Evolutionary conservation across 2,113 vertebrate species (phyloP).

Genomic region (Ivindomyrus marchei): DNA sequence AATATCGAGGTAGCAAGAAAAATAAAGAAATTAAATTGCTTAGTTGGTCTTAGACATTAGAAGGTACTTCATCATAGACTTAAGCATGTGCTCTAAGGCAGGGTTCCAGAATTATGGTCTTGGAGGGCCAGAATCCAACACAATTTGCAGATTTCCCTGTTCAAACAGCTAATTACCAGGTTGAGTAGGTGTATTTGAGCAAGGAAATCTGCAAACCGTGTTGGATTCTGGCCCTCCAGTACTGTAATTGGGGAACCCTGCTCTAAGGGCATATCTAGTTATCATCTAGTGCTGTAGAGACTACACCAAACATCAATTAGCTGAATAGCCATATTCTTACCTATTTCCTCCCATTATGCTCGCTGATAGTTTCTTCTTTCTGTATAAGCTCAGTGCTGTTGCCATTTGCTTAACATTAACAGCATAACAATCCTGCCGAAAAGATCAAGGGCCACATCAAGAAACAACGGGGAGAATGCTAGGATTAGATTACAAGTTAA

Average conservation of each 20-base stretch:
- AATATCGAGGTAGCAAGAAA: slow-evolving; percentile 29
- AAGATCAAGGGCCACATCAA: background rate
- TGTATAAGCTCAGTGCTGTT: background rate
- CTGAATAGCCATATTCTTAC: background rate
- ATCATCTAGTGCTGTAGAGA: background rate
- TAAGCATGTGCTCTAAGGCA: background rate
- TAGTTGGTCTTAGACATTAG: slow-evolving; percentile 48
- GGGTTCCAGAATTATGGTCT: background rate
- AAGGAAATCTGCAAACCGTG: background rate
- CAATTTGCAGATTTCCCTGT: background rate
- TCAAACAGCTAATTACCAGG: background rate
- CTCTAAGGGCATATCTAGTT: background rate
- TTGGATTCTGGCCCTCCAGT: background rate
- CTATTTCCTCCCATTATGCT: background rate
- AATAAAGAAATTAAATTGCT: slow-evolving; percentile 41
- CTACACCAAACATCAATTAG: background rate
- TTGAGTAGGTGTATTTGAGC: background rate
- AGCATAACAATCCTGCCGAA: background rate
- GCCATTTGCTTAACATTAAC: background rate
- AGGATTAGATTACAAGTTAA: background rate
- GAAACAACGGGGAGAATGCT: background rate
- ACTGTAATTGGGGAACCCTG: background rate
- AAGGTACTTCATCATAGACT: slow-evolving; percentile 30
- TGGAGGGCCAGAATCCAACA: background rate
- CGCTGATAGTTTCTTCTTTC: background rate